Base-by-base conservation (phyloP, 2,888 invertebrate species). In the Polymixis lichenea region DNA sequence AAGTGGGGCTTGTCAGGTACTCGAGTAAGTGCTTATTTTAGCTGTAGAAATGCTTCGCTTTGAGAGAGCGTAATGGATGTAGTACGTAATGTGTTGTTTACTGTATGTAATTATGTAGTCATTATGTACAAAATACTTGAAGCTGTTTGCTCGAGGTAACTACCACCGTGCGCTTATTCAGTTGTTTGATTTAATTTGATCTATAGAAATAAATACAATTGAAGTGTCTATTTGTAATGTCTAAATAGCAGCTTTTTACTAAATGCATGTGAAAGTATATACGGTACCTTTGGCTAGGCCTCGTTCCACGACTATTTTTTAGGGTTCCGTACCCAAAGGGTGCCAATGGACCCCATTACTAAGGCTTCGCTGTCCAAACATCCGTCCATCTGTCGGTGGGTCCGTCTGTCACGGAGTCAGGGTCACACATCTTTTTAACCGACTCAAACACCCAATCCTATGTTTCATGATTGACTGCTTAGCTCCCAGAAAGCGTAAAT, bases 11-110 rank as follows among this genome's bases (percentile, higher is more conserved):
- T 58, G 46, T 55, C 53, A 60, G 9, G 22, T 51, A 19, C 43
- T 67, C 56, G 0, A 51, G 49, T 25, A 61, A 62, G 74, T 28
- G 55, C 38, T 64, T 49, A 68, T 56, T 70, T 77, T 17, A 67
- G 2, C 49, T 55, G 13, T 60, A 32, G 17, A 56, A 32, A 56
- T 58, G 32, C 22, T 65, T 75, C 11, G 8, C 46, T 58, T 65
- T 65, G 46, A 74, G 49, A 56, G 32, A 73, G 19, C 19, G n/a
- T 32, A 72, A 28, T 46, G 19, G 9, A 51, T 43, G 62, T 17
- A 51, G 38, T 49, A 25, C 28, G 60, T n/a, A 6, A 49, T 17
- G 22, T n/a, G 9, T 75, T 49, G 22, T 17, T 38, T 64, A n/a
- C 13, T 32, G 32, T 32, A 32, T 15, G 22, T 55, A 32, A 51